Evolutionary conservation across 2,888 invertebrate species (phyloP).

Genomic region (Peribatodes rhomboidaria): DNA sequence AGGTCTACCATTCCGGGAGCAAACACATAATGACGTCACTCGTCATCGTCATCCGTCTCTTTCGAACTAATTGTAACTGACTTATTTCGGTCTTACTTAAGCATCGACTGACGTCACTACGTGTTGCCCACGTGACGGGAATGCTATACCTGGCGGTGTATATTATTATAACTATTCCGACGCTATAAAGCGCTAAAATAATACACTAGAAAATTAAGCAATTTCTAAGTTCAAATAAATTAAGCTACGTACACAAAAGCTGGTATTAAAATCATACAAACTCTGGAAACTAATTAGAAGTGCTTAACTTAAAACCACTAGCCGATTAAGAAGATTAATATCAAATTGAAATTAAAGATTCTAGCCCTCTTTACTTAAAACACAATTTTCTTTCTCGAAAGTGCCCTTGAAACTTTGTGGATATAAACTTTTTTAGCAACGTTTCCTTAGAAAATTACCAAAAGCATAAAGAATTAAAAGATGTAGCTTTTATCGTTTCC

Average conservation of each 20-base stretch:
- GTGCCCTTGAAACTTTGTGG: slow-evolving; percentile 24
- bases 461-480: slow-evolving; percentile 35
- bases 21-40: no score
- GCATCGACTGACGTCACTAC: no score
- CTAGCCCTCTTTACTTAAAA: slow-evolving; percentile 24
- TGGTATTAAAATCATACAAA: background rate
- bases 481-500: slow-evolving; percentile 37
- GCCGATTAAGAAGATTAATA: slow-evolving; percentile 13
- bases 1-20: no score
- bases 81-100: no score
- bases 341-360: slow-evolving; percentile 10
- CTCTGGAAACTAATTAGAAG: slow-evolving; percentile 5
- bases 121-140: no score
- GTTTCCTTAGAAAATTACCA: slow-evolving; percentile 32
- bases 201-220: no score
- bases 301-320: background rate
- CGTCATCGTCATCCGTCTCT: no score
- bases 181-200: no score
- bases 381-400: slow-evolving; percentile 25
- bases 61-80: no score
- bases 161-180: no score
- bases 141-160: no score
- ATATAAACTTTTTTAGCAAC: slow-evolving; percentile 32
- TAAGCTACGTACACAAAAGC: background rate
- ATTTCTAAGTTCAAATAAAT: background rate